Evolutionary conservation across 2,113 vertebrate genomes (phyloP).

Genomic region (Cheilinus undulatus): DNA sequence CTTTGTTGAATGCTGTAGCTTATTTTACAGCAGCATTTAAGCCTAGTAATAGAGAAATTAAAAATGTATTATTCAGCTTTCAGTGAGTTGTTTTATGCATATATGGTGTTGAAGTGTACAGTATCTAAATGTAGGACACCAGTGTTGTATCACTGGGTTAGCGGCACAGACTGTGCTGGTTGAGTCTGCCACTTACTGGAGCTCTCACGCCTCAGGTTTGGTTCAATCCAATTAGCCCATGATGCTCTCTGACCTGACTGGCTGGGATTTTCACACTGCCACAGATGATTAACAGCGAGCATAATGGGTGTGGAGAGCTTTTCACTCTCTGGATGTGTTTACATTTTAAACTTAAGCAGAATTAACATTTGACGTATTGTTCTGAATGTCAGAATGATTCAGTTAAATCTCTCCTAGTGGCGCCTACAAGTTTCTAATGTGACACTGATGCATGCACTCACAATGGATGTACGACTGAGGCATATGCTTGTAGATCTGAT

Average conservation of each 20-base stretch:
- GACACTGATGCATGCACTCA: too few relatives aligned
- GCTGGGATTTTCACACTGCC: constrained; percentile 13
- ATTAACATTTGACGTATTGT: too few relatives aligned
- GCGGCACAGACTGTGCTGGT: background rate
- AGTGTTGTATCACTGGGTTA: background rate
- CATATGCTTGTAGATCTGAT: too few relatives aligned
- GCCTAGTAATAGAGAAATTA: background rate
- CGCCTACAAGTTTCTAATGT: too few relatives aligned
- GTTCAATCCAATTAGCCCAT: constrained; percentile 62
- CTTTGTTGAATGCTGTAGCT: too few relatives aligned
- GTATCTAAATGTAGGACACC: background rate
- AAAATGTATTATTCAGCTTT: background rate
- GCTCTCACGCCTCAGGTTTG: constrained; percentile 32
- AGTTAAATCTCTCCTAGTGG: too few relatives aligned
- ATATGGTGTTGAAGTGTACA: background rate
- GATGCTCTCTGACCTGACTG: constrained; percentile 45
- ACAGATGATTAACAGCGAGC: background rate
- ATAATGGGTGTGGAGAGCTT: background rate
- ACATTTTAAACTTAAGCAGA: too few relatives aligned
- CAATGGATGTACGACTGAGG: too few relatives aligned
- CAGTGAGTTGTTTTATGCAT: background rate
- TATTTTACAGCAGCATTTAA: too few relatives aligned
- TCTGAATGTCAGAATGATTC: too few relatives aligned
- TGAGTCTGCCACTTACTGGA: constrained; percentile 31
- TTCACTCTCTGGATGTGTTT: too few relatives aligned